Conservation (phyloP, 2,888 invertebrate genomes). For the Endotricha flammealis region DNA sequence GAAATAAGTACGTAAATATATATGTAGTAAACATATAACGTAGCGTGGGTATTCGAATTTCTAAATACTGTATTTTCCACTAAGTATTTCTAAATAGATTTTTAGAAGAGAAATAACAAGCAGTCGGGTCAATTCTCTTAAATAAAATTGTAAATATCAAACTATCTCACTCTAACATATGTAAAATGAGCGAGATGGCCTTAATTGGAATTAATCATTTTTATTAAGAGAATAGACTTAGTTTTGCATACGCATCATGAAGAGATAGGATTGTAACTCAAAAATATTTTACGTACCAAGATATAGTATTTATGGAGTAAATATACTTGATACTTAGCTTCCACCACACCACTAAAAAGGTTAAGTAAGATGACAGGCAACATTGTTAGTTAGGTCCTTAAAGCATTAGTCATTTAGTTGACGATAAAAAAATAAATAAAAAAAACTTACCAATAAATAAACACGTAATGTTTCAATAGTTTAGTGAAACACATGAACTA, state of each 20-base stretch:
- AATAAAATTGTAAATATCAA: too few species aligned
- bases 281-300: conserved; percentile 34
- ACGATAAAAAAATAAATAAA: conserved; percentile 33
- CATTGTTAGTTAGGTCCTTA: conserved; percentile 40
- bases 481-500: too few species aligned
- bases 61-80: too few species aligned
- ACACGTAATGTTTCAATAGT: conserved; percentile 17
- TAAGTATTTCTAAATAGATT: conserved; percentile 6
- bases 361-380: conserved; percentile 16
- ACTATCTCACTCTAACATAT: too few species aligned
- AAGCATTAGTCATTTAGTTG: conserved; percentile 54
- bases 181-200: conserved; percentile 17
- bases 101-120: conserved; percentile 12
- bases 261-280: conserved; percentile 66
- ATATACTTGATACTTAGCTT: conserved; percentile 34
- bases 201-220: conserved; percentile 12
- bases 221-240: conserved; percentile 12
- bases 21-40: conserved; percentile 18
- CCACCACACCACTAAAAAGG: conserved; percentile 70
- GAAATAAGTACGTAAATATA: conserved; percentile 6
- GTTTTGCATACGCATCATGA: conserved; percentile 35
- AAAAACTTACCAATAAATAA: conserved; percentile 53
- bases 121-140: too few species aligned
- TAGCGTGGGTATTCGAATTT: too few species aligned
- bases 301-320: conserved; percentile 23